Percentiles rank a stretch among this genome's conserved stretches.
These are phyloP conservation scores for Ceratotherium simum DNA, from an alignment of 2,113 vertebrate species.

Conservation along the genomic window DNA sequence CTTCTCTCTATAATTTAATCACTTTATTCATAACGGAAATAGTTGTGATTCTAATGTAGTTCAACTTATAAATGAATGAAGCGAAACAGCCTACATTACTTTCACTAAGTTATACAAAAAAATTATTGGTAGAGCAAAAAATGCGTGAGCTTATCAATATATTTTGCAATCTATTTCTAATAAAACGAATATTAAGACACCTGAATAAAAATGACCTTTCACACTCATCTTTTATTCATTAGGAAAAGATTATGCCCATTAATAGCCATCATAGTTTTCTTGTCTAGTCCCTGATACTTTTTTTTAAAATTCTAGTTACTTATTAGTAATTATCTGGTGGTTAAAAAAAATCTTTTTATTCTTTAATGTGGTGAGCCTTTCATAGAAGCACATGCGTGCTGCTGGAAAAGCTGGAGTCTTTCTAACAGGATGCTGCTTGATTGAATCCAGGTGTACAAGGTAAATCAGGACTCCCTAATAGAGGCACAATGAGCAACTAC, in stretches of 20 bases:
- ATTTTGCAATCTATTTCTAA: background rate
- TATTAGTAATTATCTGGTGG: background rate
- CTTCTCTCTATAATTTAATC: background rate
- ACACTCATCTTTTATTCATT: background rate
- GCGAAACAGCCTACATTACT: background rate
- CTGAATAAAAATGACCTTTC: background rate
- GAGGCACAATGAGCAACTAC: background rate
- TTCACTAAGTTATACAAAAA: background rate
- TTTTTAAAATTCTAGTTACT: slow-evolving; percentile 6
- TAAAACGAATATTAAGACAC: background rate
- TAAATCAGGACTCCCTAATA: background rate
- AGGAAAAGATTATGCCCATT: background rate
- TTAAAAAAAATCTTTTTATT: background rate
- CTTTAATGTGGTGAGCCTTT: background rate
- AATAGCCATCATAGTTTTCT: background rate
- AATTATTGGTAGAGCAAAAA: background rate
- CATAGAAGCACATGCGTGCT: background rate
- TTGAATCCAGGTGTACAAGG: background rate
- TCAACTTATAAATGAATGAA: background rate
- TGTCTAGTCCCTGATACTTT: background rate
- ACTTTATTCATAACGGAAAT: background rate
- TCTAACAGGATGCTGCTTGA: background rate
- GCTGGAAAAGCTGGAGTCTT: background rate
- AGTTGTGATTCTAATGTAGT: background rate
- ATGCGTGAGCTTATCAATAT: background rate